phyloP scores from a whole-genome alignment of 2,888 invertebrate genomes.

The Labia minor region DNA sequence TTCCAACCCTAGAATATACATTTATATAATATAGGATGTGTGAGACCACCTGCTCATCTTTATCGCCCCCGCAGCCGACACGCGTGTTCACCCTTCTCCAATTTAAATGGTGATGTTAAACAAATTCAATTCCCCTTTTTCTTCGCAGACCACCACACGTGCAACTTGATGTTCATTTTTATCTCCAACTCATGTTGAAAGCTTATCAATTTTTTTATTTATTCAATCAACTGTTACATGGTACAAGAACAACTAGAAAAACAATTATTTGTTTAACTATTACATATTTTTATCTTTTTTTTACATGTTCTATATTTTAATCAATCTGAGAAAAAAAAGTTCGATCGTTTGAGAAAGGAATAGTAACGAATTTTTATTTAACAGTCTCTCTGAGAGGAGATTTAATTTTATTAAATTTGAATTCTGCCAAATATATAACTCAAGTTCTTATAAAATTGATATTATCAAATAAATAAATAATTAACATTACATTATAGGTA shows the following conservation, averaged over 20 bases:
- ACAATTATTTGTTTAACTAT: too few species aligned
- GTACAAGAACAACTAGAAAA: not conserved
- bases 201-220: not conserved
- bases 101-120: slow-evolving; percentile 7
- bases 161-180: not conserved
- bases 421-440: too few species aligned
- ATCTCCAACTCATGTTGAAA: not conserved
- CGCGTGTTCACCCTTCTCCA: not conserved
- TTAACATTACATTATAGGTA: too few species aligned
- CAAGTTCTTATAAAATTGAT: too few species aligned
- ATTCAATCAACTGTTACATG: not conserved
- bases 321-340: not conserved
- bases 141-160: not conserved
- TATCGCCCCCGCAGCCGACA: slow-evolving; percentile 5
- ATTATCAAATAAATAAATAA: too few species aligned
- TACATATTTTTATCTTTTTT: not conserved
- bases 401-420: too few species aligned
- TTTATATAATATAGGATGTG: not conserved
- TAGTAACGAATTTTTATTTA: too few species aligned
- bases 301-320: not conserved
- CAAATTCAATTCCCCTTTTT: slow-evolving; percentile 5
- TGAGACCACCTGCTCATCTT: not conserved
- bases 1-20: not conserved
- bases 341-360: too few species aligned
- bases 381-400: too few species aligned